Conservation (phyloP, 2,797 vertebrate genomes). For the Zalophus californianus region DNA sequence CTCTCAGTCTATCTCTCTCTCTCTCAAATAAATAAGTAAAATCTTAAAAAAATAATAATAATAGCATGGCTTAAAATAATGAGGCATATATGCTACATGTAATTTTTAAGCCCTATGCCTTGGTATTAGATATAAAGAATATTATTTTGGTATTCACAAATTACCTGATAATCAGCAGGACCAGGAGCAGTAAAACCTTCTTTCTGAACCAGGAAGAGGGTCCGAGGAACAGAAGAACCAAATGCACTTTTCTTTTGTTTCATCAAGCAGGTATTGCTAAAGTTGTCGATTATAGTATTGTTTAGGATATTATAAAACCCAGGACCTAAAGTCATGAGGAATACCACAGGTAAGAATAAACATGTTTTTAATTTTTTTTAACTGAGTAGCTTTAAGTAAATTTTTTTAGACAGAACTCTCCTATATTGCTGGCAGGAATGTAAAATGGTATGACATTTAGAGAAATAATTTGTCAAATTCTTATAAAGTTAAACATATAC, state of each 20-base stretch:
- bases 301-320: constrained; percentile 83
- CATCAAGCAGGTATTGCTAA: constrained; percentile 5
- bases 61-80: not conserved
- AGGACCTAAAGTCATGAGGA: constrained; percentile 83
- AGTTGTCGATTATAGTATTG: constrained; percentile 8
- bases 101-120: not conserved
- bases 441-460: not conserved
- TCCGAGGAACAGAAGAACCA: constrained; percentile 85
- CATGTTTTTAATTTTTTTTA: constrained; percentile 26
- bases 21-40: not conserved
- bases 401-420: constrained; percentile 35
- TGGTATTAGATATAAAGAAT: not conserved
- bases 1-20: not conserved
- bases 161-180: constrained; percentile 89
- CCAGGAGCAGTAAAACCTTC: constrained; percentile 80
- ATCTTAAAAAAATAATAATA: not conserved
- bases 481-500: not conserved
- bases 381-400: not conserved
- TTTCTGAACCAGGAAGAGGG: constrained; percentile 79
- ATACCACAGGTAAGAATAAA: constrained; percentile 46
- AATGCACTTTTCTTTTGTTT: constrained; percentile 82
- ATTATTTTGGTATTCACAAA: constrained; percentile 6
- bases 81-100: not conserved
- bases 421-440: not conserved
- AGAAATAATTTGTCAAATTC: not conserved